phyloP scores from a whole-genome alignment of 2,888 invertebrate species.

The Chaitophorus viminalis region DNA sequence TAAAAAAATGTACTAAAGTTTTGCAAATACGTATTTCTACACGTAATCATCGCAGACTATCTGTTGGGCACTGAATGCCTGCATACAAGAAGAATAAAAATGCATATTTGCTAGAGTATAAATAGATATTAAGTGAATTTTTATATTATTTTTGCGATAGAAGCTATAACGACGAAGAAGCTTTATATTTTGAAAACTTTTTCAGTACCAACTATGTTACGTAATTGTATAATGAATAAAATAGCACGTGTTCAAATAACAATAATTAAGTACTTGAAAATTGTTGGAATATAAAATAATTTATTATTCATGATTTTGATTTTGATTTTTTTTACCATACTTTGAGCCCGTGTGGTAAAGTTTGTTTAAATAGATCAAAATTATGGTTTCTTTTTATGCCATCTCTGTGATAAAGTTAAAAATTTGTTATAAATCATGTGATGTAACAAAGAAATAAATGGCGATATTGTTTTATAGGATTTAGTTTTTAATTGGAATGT shows the following conservation, averaged over 20 bases:
- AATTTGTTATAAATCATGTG: background rate
- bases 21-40: background rate
- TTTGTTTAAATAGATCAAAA: background rate
- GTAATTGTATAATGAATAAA: conserved; percentile 1
- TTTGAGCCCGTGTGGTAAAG: background rate
- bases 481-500: conserved; percentile 1
- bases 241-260: conserved; percentile 32
- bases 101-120: background rate
- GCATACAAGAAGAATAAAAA: background rate
- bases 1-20: too few relatives aligned
- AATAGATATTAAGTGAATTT: background rate
- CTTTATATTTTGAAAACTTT: conserved; percentile 25
- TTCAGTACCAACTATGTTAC: background rate
- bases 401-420: background rate
- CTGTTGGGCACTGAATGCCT: background rate
- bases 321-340: background rate
- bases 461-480: background rate
- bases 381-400: background rate
- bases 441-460: background rate
- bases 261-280: conserved; percentile 14
- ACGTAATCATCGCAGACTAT: background rate
- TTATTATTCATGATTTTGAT: background rate
- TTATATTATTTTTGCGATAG: background rate
- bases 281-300: background rate
- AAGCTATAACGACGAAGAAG: background rate